Evolutionary conservation across 2,113 vertebrate species (phyloP), one percentile per base, ranked within the genome.

Genomic region (Zingel zingel): DNA sequence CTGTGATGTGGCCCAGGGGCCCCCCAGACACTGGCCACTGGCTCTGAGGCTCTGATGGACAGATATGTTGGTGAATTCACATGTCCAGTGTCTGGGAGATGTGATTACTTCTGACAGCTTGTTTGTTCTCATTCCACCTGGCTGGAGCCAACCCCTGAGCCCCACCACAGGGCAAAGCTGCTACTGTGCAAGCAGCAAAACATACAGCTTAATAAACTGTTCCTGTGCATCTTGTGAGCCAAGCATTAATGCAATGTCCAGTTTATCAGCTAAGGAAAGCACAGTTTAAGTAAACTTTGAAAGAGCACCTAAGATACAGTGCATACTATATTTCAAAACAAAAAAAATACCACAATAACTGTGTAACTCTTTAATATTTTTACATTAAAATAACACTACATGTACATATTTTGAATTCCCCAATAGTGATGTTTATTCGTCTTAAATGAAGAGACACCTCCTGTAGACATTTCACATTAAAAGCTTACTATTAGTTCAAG

Each of bases 81-180:
- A 90, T 90, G 86, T 86, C 84, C 84, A 84, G 57, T 86, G 85
- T 92, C 85, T 82, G 77, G 64, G 78, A 86, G 94, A 95, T 83
- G 85, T 91, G 91, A 96, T 94, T 89, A 89, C 85, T 93, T 92
- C 83, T 91, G 95, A 95, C 95, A 94, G 93, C 87, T 92, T 95
- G 93, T 94, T 95, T 95, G 93, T 92, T 94, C 92, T 91, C 86
- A 89, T 94, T 95, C 92, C 94, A 95, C 92, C 90, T 94, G 94
- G 93, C 61, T 91, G 90, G 69, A 85, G 90, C 79, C 80, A 88
- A 81, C 74, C 89, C 82, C 84, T 48, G 73, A 84, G 86, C 86
- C 39, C 48, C 81, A 78, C 86, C 83, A 82, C 91, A 81, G 86
- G 82, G 86, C 79, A 77, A 77, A 84, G 74, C 76, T 69, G 61